These are phyloP conservation scores for Parambassis ranga DNA, from an alignment of 2,797 vertebrate genomes.

Conservation along the genomic window DNA sequence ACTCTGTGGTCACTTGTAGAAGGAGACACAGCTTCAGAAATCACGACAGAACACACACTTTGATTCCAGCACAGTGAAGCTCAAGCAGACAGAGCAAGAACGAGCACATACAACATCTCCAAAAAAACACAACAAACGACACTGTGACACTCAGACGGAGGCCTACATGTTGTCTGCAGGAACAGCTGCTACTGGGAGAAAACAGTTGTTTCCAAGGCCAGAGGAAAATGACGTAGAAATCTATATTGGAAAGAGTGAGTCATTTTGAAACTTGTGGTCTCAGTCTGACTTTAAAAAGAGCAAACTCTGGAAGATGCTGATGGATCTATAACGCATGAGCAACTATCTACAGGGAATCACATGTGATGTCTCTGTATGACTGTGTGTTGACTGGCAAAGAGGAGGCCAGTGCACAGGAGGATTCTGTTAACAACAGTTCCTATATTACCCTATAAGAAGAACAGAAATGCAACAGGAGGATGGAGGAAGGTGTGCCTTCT, in stretches of 20 bases:
- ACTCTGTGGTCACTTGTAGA: conserved; percentile 2
- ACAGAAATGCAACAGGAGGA: not conserved
- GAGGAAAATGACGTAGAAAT: conserved; percentile 17
- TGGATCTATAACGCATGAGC: conserved; percentile 44
- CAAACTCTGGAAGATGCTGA: conserved; percentile 33
- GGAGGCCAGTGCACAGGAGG: not conserved
- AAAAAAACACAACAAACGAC: conserved; percentile 2
- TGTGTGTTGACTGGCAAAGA: conserved; percentile 7
- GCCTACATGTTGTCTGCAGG: not conserved
- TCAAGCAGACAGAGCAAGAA: conserved; percentile 18
- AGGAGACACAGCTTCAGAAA: not conserved
- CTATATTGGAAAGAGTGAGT: conserved; percentile 47
- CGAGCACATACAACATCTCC: conserved; percentile 47
- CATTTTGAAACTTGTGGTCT: conserved; percentile 31
- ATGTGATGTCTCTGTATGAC: conserved; percentile 11
- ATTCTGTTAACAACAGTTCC: not conserved
- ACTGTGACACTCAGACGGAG: conserved; percentile 13
- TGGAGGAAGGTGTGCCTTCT: no score
- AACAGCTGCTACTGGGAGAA: not conserved
- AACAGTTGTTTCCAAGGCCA: conserved; percentile 13
- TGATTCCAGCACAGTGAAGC: conserved; percentile 24
- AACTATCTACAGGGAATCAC: conserved; percentile 23
- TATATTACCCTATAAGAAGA: not conserved
- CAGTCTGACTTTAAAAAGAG: conserved; percentile 34
- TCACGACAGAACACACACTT: conserved; percentile 18